phyloP scores from a whole-genome alignment of 1,140 invertebrate species.

The Drosophila santomea region DNA sequence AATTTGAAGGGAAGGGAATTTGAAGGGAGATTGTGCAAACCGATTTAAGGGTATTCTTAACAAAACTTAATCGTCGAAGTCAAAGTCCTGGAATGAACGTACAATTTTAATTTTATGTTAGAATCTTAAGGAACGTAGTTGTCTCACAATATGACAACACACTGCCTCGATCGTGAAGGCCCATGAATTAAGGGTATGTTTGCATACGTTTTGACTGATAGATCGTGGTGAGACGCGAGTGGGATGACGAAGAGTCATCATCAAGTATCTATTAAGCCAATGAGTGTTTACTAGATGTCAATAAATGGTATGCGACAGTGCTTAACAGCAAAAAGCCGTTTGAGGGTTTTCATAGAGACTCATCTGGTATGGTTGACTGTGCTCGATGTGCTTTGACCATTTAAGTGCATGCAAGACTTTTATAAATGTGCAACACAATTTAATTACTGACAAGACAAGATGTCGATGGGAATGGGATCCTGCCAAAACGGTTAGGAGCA shows the following conservation, averaged over 20 bases:
- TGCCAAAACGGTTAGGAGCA: conserved; percentile 13
- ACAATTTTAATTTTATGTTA: conserved; percentile 69
- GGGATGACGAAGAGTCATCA: not conserved
- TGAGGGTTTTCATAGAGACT: conserved; percentile 42
- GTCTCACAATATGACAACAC: conserved; percentile 55
- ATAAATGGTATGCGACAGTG: conserved; percentile 17
- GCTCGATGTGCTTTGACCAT: conserved; percentile 35
- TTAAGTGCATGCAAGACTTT: conserved; percentile 65
- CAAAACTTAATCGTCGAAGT: conserved; percentile 47
- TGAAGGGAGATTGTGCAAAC: conserved; percentile 44
- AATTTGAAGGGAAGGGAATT: not conserved
- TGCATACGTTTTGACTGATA: conserved; percentile 57
- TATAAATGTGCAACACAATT: conserved; percentile 74
- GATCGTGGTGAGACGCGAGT: conserved; percentile 3
- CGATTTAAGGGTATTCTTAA: conserved; percentile 67
- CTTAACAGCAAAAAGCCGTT: conserved; percentile 6
- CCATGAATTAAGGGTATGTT: conserved; percentile 42
- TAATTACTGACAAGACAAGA: conserved; percentile 57
- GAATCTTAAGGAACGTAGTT: conserved; percentile 36
- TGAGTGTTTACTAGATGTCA: conserved; percentile 56
- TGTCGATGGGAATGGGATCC: conserved; percentile 40
- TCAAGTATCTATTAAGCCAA: conserved; percentile 19
- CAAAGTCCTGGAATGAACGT: conserved; percentile 17
- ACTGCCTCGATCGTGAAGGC: conserved; percentile 2
- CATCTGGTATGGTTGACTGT: conserved; percentile 4